Percentiles rank a stretch among this genome's conserved stretches.
phyloP scores from a whole-genome alignment of 2,113 vertebrate genomes.

The Actenoides hombroni region DNA sequence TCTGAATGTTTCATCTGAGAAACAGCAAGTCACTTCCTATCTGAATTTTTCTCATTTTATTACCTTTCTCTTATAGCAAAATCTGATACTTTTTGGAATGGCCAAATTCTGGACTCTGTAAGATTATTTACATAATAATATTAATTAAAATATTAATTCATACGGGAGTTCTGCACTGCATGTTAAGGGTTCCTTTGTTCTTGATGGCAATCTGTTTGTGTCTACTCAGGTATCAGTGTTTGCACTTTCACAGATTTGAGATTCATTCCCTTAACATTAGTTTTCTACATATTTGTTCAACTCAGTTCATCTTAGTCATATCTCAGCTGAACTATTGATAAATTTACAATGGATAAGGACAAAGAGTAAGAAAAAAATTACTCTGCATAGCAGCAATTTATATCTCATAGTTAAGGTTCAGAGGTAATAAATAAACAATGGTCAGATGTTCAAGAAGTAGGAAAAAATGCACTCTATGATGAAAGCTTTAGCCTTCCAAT shows the following conservation, averaged over 20 bases:
- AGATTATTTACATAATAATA: background rate
- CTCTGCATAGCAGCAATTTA: conserved; percentile 2
- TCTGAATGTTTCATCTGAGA: background rate
- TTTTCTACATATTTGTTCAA: conserved; percentile 17
- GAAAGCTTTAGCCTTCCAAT: background rate
- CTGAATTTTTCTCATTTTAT: background rate
- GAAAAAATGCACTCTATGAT: background rate
- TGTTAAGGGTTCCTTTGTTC: background rate
- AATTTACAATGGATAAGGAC: background rate
- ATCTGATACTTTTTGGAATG: background rate
- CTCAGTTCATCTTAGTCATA: background rate
- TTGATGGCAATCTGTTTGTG: background rate
- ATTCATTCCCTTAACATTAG: background rate
- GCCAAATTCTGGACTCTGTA: background rate
- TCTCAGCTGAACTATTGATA: background rate
- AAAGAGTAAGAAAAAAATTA: background rate
- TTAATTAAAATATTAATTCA: background rate
- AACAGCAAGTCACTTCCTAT: background rate
- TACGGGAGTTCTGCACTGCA: background rate
- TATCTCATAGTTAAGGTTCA: conserved; percentile 4
- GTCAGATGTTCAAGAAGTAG: background rate
- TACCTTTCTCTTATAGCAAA: background rate
- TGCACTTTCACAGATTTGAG: background rate
- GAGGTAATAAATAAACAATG: background rate
- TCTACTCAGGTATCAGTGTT: background rate